These are phyloP conservation scores for Tachysurus fulvidraco DNA, from an alignment of 2,113 vertebrate species.

Conservation along the genomic window DNA sequence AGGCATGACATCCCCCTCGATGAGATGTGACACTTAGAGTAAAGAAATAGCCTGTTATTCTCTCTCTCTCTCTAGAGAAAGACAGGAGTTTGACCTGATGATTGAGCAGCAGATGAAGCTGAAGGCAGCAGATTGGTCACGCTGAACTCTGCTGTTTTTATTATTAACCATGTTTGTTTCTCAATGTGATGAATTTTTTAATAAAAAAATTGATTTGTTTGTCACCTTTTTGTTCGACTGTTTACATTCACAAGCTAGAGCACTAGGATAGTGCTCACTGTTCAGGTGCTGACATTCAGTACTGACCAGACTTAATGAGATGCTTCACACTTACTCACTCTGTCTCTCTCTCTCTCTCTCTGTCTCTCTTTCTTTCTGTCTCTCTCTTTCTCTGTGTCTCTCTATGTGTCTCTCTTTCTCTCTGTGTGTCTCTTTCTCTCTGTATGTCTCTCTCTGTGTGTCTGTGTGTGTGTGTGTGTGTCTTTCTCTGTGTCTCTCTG, in stretches of 20 bases:
- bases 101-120: slow-evolving; percentile 67
- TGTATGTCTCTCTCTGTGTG: too few species aligned
- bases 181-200: too few species aligned
- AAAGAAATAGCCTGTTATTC: background rate
- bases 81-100: slow-evolving; percentile 68
- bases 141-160: background rate
- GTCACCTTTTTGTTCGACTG: background rate
- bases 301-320: too few species aligned
- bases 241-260: background rate
- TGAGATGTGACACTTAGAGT: background rate
- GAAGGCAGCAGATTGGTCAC: slow-evolving; percentile 43
- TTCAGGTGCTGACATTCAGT: background rate
- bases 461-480: too few species aligned
- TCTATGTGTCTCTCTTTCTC: too few species aligned
- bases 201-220: background rate
- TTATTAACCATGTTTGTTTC: too few species aligned
- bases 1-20: background rate
- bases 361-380: too few species aligned
- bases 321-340: too few species aligned
- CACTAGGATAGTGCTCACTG: background rate
- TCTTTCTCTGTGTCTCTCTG: too few species aligned
- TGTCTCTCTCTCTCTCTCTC: too few species aligned
- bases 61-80: slow-evolving; percentile 60
- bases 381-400: too few species aligned
- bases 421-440: too few species aligned